Evolutionary conservation across 2,797 vertebrate genomes (phyloP).

Genomic region (Caiman crocodilus): DNA sequence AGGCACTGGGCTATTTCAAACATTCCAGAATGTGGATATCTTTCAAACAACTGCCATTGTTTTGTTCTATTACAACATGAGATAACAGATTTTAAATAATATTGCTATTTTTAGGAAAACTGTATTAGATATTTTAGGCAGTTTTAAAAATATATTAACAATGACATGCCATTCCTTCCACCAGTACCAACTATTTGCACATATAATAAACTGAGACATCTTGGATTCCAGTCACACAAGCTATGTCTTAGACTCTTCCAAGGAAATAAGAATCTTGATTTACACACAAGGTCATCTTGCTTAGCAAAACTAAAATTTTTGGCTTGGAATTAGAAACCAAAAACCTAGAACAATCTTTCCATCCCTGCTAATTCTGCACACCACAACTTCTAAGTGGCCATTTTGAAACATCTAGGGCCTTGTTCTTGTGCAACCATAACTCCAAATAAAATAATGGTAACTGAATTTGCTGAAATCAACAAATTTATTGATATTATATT

Average conservation of each 20-base stretch:
- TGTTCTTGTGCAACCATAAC: neutral
- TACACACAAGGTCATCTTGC: neutral
- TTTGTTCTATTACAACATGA: neutral
- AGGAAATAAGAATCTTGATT: neutral
- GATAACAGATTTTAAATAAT: neutral
- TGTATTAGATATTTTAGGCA: neutral
- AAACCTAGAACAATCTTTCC: neutral
- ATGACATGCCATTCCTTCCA: neutral
- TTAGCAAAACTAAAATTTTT: too few relatives aligned
- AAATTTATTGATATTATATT: neutral
- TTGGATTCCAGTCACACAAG: neutral
- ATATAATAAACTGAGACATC: neutral
- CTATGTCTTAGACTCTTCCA: neutral
- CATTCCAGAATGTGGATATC: neutral
- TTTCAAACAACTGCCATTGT: neutral
- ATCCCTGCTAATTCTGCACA: neutral
- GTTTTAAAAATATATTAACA: neutral
- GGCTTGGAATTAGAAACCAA: neutral
- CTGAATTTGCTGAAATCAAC: neutral
- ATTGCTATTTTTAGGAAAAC: neutral
- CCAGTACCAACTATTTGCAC: neutral
- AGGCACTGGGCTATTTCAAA: neutral
- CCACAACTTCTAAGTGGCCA: neutral
- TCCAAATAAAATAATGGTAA: neutral
- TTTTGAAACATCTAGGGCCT: neutral